Percentiles rank a stretch among this genome's conserved stretches.
These are phyloP conservation scores for Lithobius niger DNA, from an alignment of 1,140 invertebrate genomes.

Conservation along the genomic window DNA sequence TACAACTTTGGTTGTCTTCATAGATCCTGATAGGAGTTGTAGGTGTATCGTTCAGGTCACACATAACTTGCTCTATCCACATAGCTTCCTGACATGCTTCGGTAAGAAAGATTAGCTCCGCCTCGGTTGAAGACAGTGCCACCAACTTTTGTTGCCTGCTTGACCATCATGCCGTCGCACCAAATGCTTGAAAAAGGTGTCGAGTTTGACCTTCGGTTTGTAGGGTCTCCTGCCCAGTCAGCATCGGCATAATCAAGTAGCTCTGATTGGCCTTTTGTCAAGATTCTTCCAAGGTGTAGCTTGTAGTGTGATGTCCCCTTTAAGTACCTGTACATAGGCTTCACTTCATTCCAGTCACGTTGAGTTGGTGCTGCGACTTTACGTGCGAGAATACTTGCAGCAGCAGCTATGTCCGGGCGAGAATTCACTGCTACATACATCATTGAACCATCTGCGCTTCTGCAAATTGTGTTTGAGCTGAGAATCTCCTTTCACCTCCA, in stretches of 20 bases:
- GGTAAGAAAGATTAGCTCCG: constrained; percentile 29
- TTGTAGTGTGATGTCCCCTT: no score
- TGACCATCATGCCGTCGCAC: constrained; percentile 22
- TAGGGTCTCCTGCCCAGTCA: not conserved
- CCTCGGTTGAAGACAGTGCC: constrained; percentile 26
- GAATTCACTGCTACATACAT: not conserved
- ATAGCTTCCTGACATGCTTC: constrained; percentile 27
- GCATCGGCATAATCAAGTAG: not conserved
- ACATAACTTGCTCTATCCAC: constrained; percentile 13
- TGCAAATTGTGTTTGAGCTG: no score
- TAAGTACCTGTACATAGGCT: not conserved
- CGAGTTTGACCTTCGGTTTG: constrained; percentile 26
- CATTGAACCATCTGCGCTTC: not conserved
- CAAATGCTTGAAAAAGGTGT: constrained; percentile 25
- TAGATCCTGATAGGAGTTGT: not conserved
- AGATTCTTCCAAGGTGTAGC: no score
- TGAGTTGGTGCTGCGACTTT: not conserved
- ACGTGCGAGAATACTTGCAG: not conserved
- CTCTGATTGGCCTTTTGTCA: no score
- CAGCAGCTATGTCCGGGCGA: not conserved
- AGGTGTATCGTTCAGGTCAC: not conserved
- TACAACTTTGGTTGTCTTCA: not conserved
- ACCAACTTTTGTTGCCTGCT: constrained; percentile 23
- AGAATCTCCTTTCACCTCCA: no score
- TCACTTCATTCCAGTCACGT: not conserved